Base-by-base conservation (phyloP, 2,113 vertebrate genomes). In the Gorsachius goisagi region DNA sequence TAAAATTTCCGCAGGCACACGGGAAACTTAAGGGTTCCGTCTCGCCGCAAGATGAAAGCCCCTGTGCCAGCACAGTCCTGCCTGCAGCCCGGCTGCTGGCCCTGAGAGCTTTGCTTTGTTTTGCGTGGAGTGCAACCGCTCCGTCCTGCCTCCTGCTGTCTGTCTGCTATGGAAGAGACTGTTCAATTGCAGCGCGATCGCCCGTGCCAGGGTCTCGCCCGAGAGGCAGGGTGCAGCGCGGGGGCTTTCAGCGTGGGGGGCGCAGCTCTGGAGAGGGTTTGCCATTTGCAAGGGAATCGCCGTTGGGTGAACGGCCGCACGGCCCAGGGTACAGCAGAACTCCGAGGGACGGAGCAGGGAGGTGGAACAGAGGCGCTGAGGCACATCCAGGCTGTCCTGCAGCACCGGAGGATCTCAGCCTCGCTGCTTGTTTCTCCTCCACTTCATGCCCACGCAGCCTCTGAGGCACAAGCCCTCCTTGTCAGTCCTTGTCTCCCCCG, bases 261-360 rank as follows among this genome's bases (percentile, higher is more conserved):
- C 22, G 20, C 45, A 50, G 79, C 64, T 9, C 66, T 33, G 4
- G 28, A 20, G 22, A 45, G 78, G 17, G 3, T 15, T 56, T 15
- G 58, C 39, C 7, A 2, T 37, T 10, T 26, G 41, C 52, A 5
- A 28, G 50, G 44, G 63, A 5, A 12, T 30, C 6, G 1, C 53
- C 3, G 2, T 16, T 6, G 4, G 0, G 52, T 19, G 20, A 4
- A 8, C 3, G 35, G 18, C n/a, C 12, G 24, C 21, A 0, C 3
- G 44, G 14, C 5, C 4, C 32, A 21, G 85, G 60, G 49, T 10
- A 3, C 33, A 8, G 33, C 2, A 39, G 55, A 16, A 15, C 62
- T 14, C 8, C 0, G 53, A n/a, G 55, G 33, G 63, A 15, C 3
- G 84, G 62, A 37, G 55, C 26, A 16, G 63, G 30, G 53, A 14